Conservation (phyloP, 2,888 invertebrate genomes). For the Ophion ellenae region DNA sequence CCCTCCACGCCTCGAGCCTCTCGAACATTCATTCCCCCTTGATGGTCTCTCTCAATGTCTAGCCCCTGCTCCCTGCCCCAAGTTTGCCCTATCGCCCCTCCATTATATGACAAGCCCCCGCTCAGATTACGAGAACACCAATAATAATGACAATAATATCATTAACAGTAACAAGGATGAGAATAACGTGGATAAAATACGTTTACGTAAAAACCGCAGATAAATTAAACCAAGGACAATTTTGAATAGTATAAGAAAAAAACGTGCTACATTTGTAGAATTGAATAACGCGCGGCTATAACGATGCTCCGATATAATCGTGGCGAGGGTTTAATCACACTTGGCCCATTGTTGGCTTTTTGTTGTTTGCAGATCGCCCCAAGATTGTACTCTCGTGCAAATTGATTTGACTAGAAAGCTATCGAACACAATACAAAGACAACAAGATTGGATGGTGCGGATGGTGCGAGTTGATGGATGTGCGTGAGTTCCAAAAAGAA, state of each 20-base stretch:
- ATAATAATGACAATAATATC: neutral
- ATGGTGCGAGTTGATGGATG: slow-evolving; percentile 82
- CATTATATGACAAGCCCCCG: neutral
- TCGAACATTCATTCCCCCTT: neutral
- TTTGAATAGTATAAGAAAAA: neutral
- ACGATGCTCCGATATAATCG: slow-evolving; percentile 30
- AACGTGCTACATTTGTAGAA: slow-evolving; percentile 52
- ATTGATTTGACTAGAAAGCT: slow-evolving; percentile 83
- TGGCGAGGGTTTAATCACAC: slow-evolving; percentile 68
- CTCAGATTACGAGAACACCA: neutral
- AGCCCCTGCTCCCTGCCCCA: neutral
- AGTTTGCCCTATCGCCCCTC: neutral
- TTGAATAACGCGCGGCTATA: slow-evolving; percentile 37
- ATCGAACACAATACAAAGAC: slow-evolving; percentile 83
- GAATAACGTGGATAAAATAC: neutral
- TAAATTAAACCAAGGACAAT: neutral
- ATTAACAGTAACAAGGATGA: neutral
- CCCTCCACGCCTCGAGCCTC: neutral
- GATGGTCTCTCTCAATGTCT: slow-evolving; percentile 34
- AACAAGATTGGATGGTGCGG: slow-evolving; percentile 83
- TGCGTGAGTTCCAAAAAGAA: slow-evolving; percentile 80
- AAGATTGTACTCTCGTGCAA: slow-evolving; percentile 82
- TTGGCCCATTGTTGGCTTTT: slow-evolving; percentile 77
- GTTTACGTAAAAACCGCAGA: neutral
- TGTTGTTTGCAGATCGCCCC: slow-evolving; percentile 82